phyloP scores from a whole-genome alignment of 92 coral and sea anemone genomes.

The Galaxea fascicularis region DNA sequence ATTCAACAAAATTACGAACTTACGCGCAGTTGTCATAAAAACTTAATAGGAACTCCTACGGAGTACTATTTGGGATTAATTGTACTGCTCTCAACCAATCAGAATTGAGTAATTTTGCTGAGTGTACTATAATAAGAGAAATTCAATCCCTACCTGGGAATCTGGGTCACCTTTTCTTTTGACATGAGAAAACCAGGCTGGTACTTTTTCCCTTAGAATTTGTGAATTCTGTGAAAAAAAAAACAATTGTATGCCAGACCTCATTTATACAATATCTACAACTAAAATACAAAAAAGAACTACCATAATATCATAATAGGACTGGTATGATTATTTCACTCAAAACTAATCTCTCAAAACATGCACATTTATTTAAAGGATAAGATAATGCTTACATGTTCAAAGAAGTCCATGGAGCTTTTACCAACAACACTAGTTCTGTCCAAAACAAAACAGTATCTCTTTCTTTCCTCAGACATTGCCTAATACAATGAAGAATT shows the following conservation, averaged over 20 bases:
- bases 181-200: conserved; percentile 78
- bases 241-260: too few relatives aligned
- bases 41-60: too few relatives aligned
- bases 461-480: conserved; percentile 80
- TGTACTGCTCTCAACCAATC: too few relatives aligned
- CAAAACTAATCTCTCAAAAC: background rate
- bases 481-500: conserved; percentile 62
- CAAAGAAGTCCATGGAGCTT: conserved; percentile 83
- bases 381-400: conserved; percentile 69
- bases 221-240: conserved; percentile 71
- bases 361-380: background rate
- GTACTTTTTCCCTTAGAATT: conserved; percentile 72
- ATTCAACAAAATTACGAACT: too few relatives aligned
- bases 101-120: too few relatives aligned
- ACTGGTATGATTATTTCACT: too few relatives aligned
- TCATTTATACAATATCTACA: background rate
- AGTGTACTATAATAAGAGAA: background rate
- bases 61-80: too few relatives aligned
- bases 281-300: too few relatives aligned
- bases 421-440: conserved; percentile 78
- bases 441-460: conserved; percentile 89
- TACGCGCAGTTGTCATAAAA: too few relatives aligned
- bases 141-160: conserved; percentile 8
- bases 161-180: conserved; percentile 66
- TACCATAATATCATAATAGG: too few relatives aligned